phyloP scores from a whole-genome alignment of 2,113 vertebrate genomes.

The Gallinago undulata region DNA sequence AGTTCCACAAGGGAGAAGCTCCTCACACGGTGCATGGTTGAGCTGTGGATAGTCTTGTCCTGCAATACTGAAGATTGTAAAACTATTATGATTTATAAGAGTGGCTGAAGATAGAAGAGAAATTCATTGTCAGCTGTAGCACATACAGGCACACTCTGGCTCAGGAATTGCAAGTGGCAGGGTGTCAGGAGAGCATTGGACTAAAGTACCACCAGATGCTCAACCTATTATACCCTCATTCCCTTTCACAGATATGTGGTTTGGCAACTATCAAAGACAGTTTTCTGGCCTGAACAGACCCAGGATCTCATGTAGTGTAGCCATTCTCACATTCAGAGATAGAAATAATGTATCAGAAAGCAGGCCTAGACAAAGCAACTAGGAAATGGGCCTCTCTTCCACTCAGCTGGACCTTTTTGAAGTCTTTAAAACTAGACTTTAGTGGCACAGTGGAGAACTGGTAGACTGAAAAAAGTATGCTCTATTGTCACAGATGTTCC shows the following conservation, averaged over 20 bases:
- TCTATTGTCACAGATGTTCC: neutral
- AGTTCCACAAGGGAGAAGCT: neutral
- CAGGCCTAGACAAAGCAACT: neutral
- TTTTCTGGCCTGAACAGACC: neutral
- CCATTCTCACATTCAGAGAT: neutral
- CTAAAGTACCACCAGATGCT: neutral
- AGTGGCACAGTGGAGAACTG: neutral
- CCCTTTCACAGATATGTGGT: neutral
- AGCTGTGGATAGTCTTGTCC: neutral
- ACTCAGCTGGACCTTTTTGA: neutral
- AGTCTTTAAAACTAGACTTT: neutral
- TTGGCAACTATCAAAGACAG: neutral
- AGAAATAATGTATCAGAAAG: neutral
- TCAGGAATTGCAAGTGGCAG: neutral
- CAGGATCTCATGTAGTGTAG: neutral
- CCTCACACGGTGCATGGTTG: neutral
- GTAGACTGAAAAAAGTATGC: neutral
- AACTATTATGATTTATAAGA: neutral
- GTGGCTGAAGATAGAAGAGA: neutral
- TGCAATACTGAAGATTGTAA: neutral
- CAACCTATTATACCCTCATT: neutral
- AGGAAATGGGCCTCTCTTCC: neutral
- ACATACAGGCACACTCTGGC: neutral
- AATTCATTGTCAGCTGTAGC: neutral
- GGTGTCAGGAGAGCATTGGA: neutral